These are phyloP conservation scores for Azemiops feae DNA, from an alignment of 2,113 vertebrate species.

Conservation along the genomic window DNA sequence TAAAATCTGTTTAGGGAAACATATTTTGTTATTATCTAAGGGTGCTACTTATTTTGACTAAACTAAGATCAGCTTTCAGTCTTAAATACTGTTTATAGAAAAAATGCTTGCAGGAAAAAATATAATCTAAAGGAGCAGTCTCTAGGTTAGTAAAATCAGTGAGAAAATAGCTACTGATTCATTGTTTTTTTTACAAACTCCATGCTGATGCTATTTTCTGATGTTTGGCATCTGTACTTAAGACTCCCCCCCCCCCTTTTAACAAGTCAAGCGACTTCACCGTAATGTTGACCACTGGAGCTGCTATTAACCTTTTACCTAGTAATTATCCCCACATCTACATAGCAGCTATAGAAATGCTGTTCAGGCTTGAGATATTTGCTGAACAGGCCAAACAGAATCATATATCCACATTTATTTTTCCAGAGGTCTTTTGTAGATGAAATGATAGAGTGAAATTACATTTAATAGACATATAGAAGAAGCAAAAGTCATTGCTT, in stretches of 20 bases:
- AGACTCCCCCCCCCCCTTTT: constrained; percentile 1
- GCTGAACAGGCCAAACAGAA: not conserved
- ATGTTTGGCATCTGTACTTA: not conserved
- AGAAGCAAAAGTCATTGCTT: not conserved
- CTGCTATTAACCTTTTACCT: constrained; percentile 57
- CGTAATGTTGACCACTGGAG: constrained; percentile 29
- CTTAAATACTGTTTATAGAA: not conserved
- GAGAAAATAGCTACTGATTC: not conserved
- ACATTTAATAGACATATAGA: not conserved
- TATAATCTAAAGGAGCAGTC: not conserved
- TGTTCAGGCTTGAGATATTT: not conserved
- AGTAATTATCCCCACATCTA: constrained; percentile 42
- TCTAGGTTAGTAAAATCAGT: not conserved
- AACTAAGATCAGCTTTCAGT: not conserved
- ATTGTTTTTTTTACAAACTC: not conserved
- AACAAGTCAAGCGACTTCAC: not conserved
- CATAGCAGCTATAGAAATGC: constrained; percentile 16
- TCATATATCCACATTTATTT: constrained; percentile 5
- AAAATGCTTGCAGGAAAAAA: not conserved
- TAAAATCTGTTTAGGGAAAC: not conserved
- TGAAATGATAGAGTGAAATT: not conserved
- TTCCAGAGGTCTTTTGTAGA: not conserved
- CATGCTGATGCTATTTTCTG: not conserved
- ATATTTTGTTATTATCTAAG: not conserved
- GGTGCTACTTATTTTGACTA: not conserved